phyloP scores from a whole-genome alignment of 1,140 invertebrate genomes.

The Zaprionus capensis region DNA sequence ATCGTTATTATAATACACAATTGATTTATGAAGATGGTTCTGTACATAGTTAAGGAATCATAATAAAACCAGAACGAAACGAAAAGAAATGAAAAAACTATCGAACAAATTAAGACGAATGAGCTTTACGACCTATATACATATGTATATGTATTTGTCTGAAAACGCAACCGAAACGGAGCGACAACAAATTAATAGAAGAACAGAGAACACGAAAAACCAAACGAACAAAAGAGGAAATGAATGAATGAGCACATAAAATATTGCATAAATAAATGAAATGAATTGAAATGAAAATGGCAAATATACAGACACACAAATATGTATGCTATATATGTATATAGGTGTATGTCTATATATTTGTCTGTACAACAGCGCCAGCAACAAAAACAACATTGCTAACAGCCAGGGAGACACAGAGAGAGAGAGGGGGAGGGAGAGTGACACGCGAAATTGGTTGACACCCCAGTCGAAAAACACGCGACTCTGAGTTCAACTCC shows the following conservation, averaged over 20 bases:
- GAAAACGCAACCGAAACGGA: slow-evolving; percentile 54
- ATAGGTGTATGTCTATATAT: slow-evolving; percentile 25
- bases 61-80: slow-evolving; percentile 48
- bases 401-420: slow-evolving; percentile 18
- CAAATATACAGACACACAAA: slow-evolving; percentile 50
- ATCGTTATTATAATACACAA: slow-evolving; percentile 55
- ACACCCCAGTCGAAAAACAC: slow-evolving; percentile 67
- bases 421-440: slow-evolving; percentile 23
- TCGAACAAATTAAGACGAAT: slow-evolving; percentile 79
- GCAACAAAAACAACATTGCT: slow-evolving; percentile 66
- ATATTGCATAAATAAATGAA: slow-evolving; percentile 82
- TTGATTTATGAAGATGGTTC: slow-evolving; percentile 43
- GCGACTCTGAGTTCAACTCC: slow-evolving; percentile 38
- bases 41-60: slow-evolving; percentile 52
- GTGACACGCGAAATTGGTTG: slow-evolving; percentile 79
- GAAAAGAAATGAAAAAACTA: slow-evolving; percentile 59
- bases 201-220: slow-evolving; percentile 43
- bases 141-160: slow-evolving; percentile 37
- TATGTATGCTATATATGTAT: slow-evolving; percentile 25
- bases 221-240: slow-evolving; percentile 39
- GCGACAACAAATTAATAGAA: slow-evolving; percentile 76
- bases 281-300: slow-evolving; percentile 82
- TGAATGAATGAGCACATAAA: slow-evolving; percentile 79
- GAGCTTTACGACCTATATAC: slow-evolving; percentile 66
- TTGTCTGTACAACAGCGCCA: slow-evolving; percentile 32